A percentile compares a stretch with the other conserved stretches of the same genome.
Evolutionary conservation across 2,888 invertebrate species (phyloP).

Genomic region (Cheilosia vernalis): DNA sequence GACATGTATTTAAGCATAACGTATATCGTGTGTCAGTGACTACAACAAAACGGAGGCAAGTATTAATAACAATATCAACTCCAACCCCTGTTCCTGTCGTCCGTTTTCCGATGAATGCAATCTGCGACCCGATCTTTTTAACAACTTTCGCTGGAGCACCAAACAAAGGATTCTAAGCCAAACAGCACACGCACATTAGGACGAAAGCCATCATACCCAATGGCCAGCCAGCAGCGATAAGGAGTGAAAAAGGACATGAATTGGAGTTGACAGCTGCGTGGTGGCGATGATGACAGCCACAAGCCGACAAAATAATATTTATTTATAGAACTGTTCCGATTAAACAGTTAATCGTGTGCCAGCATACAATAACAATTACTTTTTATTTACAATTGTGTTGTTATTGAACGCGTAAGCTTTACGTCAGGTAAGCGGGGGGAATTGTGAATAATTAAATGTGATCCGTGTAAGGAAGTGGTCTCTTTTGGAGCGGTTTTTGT

Average conservation of each 20-base stretch:
- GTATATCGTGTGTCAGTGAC: neutral
- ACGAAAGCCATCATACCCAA: neutral
- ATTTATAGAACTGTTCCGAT: no score
- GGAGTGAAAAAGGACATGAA: no score
- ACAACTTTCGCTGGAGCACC: neutral
- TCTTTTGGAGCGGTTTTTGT: no score
- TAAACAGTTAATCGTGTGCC: neutral
- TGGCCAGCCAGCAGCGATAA: no score
- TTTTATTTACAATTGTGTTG: neutral
- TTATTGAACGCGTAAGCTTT: neutral
- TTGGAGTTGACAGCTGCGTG: neutral
- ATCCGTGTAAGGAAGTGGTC: no score
- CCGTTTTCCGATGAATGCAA: slow-evolving; percentile 14
- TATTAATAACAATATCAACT: neutral
- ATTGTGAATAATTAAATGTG: no score
- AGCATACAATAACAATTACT: neutral
- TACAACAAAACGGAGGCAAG: neutral
- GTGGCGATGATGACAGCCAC: no score
- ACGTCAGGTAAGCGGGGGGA: no score
- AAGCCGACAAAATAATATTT: no score
- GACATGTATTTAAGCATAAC: neutral
- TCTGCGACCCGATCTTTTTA: slow-evolving; percentile 16
- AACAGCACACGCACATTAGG: neutral
- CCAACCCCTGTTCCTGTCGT: neutral
- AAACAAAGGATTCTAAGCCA: neutral